Conservation (phyloP, 1,140 invertebrate genomes). For the Nomia melanderi region DNA sequence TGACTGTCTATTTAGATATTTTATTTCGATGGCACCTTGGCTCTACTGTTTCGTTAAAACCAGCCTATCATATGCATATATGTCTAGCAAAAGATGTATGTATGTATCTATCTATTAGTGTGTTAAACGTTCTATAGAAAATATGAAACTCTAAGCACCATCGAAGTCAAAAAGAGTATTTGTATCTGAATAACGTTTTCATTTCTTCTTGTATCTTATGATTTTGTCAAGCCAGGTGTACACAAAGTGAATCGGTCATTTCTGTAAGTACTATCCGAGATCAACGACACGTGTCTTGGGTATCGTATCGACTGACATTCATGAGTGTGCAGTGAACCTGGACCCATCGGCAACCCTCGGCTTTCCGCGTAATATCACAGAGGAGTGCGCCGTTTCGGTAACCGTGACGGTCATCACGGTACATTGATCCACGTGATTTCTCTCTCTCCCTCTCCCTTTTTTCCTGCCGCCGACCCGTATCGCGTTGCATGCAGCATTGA, state of each 20-base stretch:
- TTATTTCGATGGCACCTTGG: too few species aligned
- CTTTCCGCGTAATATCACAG: slow-evolving; percentile 1
- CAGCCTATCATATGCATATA: too few species aligned
- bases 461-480: slow-evolving; percentile 14
- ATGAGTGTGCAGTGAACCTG: background rate
- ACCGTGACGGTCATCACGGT: slow-evolving; percentile 12
- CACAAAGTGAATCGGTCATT: background rate
- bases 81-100: too few species aligned
- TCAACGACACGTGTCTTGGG: background rate
- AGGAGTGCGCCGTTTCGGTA: background rate
- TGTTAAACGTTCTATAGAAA: too few species aligned
- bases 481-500: slow-evolving; percentile 27
- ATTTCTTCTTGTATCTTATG: too few species aligned
- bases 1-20: too few species aligned
- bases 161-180: too few species aligned
- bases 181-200: too few species aligned
- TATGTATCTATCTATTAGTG: too few species aligned
- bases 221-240: background rate
- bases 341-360: too few species aligned
- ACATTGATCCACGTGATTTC: slow-evolving; percentile 36
- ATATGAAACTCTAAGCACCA: too few species aligned
- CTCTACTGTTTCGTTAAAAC: too few species aligned
- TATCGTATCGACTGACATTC: background rate
- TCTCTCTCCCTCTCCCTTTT: slow-evolving; percentile 21
- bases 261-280: background rate